Conservation (phyloP, 2,113 vertebrate species). For the Onychostoma macrolepis region DNA sequence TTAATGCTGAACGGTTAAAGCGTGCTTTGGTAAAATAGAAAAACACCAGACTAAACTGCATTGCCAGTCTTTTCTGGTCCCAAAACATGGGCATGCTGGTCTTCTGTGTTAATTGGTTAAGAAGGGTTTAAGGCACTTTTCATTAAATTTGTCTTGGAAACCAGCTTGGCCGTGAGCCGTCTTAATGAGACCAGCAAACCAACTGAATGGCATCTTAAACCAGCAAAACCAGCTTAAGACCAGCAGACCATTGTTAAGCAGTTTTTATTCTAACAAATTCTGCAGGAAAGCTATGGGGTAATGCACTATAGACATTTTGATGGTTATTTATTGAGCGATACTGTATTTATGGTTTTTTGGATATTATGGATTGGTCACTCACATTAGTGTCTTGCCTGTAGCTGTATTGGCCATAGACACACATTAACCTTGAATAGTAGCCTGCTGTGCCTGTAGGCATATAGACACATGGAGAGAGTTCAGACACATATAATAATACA, state of each 20-base stretch:
- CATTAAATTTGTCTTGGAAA: background rate
- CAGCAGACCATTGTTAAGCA: background rate
- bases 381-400: slow-evolving; percentile 31
- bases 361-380: slow-evolving; percentile 24
- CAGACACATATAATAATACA: background rate
- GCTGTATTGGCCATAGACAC: slow-evolving; percentile 20
- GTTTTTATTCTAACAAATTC: background rate
- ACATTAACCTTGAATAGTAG: slow-evolving; percentile 20
- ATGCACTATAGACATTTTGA: slow-evolving; percentile 13
- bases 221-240: background rate
- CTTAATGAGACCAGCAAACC: background rate
- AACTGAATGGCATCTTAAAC: background rate
- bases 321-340: background rate
- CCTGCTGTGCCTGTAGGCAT: slow-evolving; percentile 1
- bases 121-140: background rate
- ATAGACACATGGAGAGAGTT: background rate
- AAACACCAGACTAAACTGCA: background rate
- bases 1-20: too few species aligned
- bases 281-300: background rate
- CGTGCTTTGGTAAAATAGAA: too few species aligned
- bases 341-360: background rate
- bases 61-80: background rate
- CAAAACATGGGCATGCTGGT: background rate
- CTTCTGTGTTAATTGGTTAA: background rate
- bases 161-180: too few species aligned